phyloP scores from a whole-genome alignment of 2,113 vertebrate species.

The Fregata magnificens region DNA sequence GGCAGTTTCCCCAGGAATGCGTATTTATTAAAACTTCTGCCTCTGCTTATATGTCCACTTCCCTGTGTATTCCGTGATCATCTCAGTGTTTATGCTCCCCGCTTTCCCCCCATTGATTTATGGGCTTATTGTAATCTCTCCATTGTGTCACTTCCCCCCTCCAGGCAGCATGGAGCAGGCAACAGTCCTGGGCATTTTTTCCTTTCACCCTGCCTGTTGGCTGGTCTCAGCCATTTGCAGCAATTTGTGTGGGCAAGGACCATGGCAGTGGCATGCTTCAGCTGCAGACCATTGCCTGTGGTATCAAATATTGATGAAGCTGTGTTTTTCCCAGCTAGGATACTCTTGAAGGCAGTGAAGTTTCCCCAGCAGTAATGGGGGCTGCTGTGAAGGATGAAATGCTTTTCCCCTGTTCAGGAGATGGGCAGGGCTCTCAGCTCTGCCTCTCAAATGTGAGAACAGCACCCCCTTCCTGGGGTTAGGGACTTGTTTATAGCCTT shows the following conservation, averaged over 20 bases:
- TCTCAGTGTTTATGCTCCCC: not conserved
- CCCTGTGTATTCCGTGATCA: not conserved
- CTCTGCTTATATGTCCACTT: not conserved
- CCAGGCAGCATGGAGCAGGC: not conserved
- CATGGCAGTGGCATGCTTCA: not conserved
- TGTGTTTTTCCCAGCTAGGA: not conserved
- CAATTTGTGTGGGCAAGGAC: not conserved
- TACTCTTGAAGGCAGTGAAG: not conserved
- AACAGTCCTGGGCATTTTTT: not conserved
- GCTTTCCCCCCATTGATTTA: not conserved
- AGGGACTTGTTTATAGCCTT: not conserved
- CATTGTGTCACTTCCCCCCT: not conserved
- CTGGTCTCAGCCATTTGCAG: not conserved
- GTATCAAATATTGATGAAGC: not conserved
- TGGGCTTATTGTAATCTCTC: not conserved
- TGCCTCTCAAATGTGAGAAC: not conserved
- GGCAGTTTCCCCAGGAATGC: not conserved
- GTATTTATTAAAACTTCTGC: not conserved
- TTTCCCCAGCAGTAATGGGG: not conserved
- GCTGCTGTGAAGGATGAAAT: not conserved
- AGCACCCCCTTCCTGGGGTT: not conserved
- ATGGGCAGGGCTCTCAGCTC: not conserved
- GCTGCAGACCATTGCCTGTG: not conserved
- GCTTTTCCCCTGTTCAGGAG: not conserved
- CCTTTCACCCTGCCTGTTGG: not conserved